Percentiles rank a stretch among this genome's conserved stretches.
phyloP scores from a whole-genome alignment of 1,140 invertebrate genomes.

The Drosophila lini region DNA sequence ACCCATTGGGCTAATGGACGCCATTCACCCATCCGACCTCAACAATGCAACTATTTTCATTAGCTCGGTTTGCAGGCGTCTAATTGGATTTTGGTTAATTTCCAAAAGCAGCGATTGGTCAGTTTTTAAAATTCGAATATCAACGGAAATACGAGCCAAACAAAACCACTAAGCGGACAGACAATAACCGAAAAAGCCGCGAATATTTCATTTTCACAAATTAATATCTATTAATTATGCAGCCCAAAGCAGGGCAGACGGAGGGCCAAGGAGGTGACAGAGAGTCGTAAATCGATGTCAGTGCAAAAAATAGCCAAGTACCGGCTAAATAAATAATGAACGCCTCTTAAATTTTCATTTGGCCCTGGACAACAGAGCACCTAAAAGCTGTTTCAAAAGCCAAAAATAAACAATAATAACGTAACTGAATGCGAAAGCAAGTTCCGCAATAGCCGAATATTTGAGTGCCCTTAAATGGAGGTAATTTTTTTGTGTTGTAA shows the following conservation, averaged over 20 bases:
- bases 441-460: slow-evolving; percentile 7
- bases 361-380: slow-evolving; percentile 22
- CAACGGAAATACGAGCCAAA: background rate
- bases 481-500: background rate
- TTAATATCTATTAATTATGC: slow-evolving; percentile 54
- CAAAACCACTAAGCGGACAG: slow-evolving; percentile 39
- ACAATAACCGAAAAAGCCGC: slow-evolving; percentile 33
- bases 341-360: slow-evolving; percentile 76
- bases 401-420: slow-evolving; percentile 30
- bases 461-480: background rate
- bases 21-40: slow-evolving; percentile 12
- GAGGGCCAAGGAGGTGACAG: background rate
- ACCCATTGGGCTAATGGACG: slow-evolving; percentile 16
- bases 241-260: slow-evolving; percentile 17
- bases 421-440: background rate
- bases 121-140: background rate
- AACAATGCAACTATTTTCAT: slow-evolving; percentile 13
- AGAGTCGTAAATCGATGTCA: slow-evolving; percentile 33
- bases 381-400: slow-evolving; percentile 27
- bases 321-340: slow-evolving; percentile 68
- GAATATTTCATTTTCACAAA: slow-evolving; percentile 49
- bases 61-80: background rate
- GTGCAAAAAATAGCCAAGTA: slow-evolving; percentile 21
- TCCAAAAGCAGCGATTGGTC: slow-evolving; percentile 6
- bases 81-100: slow-evolving; percentile 50